Base-by-base conservation (phyloP, 92 coral and sea anemone genomes). In the Galaxea fascicularis region DNA sequence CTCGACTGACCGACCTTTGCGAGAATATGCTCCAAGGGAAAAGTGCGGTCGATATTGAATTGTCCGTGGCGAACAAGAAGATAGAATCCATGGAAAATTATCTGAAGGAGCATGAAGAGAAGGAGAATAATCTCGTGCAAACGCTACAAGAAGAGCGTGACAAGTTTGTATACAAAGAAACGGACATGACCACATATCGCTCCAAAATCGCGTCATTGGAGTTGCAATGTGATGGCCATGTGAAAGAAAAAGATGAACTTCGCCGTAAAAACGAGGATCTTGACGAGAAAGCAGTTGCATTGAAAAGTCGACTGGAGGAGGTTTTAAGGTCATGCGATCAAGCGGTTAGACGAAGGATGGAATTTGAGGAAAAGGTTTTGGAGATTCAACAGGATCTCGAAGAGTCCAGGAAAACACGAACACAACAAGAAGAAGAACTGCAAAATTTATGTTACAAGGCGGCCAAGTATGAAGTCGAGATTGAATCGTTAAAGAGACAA, bases 171-270 rank as follows among this genome's bases (percentile, higher is more conserved):
- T 94, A 89, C 25, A 87, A 94, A 29, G 97, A 96, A 77, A 89
- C 85, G 13, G 97, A 96, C 46, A 85, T 93, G 31, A 76, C 93
- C 31, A 79, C 66, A 60, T 86, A 92, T 68, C 89, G 95, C 29
- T 92, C 91, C 65, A 91, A 83, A 72, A 83, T 93, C 59, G 90
- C 97, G 21, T 88, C 93, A 73, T 69, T 93, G 24, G 98, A 96
- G 86, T 91, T 93, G 52, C 91, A 93, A 45, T 64, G 65, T 41
- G 72, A 74, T 46, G 76, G 82, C 64, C 74, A 89, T 67, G 88
- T 57, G 71, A 96, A 95, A 85, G 89, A 91, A 39, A 92, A 95
- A 75, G 95, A 95, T 59, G 95, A 94, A 57, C 87, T 96, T 17
- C 94, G 92, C 35, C 80, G 80, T 27, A 93, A 96, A 69, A 81